phyloP scores from a whole-genome alignment of 2,113 vertebrate genomes.

The Cyprinodon variegatus region DNA sequence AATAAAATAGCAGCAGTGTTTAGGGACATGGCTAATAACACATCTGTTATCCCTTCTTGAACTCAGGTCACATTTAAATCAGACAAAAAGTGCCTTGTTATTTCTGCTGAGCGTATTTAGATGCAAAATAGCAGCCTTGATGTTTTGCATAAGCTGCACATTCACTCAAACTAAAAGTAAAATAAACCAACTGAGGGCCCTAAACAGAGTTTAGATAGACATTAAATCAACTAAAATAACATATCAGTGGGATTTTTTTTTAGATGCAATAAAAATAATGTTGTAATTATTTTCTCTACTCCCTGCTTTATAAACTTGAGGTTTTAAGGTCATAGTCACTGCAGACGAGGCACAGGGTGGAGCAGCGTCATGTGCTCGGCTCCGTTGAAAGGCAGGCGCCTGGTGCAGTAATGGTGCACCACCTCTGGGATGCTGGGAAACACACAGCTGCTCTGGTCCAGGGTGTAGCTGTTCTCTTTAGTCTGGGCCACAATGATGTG shows the following conservation, averaged over 20 bases:
- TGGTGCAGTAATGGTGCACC: conserved; percentile 85
- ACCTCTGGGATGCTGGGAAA: conserved; percentile 89
- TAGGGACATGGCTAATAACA: conserved; percentile 10
- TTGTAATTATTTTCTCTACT: conserved; percentile 3
- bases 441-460: conserved; percentile 87
- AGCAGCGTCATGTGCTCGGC: conserved; percentile 90
- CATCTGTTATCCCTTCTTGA: neutral
- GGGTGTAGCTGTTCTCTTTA: conserved; percentile 87
- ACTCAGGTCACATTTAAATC: conserved; percentile 36
- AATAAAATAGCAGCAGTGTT: neutral
- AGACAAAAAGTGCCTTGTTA: conserved; percentile 39
- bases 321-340: conserved; percentile 41
- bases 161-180: conserved; percentile 36
- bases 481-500: conserved; percentile 94
- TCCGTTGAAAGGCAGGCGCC: conserved; percentile 88
- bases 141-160: conserved; percentile 59
- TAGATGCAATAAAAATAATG: neutral
- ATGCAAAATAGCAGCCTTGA: conserved; percentile 61
- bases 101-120: conserved; percentile 21
- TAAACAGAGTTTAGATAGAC: neutral
- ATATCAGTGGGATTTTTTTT: neutral
- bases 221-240: conserved; percentile 2
- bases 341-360: conserved; percentile 78
- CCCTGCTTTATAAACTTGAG: conserved; percentile 35
- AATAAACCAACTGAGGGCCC: neutral